Evolutionary conservation across 1,140 invertebrate genomes (phyloP).

Genomic region (Cylas formicarius): DNA sequence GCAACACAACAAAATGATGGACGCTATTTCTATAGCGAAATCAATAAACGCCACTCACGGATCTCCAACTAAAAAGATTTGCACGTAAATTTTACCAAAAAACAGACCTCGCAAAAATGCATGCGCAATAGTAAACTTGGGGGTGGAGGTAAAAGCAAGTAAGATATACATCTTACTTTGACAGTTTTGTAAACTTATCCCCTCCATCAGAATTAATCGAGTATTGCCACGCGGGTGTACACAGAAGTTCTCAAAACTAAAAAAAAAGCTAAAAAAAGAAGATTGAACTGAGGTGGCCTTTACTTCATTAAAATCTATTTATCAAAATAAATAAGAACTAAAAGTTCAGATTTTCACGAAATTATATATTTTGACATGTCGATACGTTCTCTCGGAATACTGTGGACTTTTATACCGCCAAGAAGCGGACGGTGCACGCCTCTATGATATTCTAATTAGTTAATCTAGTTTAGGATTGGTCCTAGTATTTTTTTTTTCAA

Average conservation of each 20-base stretch:
- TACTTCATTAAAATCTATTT: too few relatives aligned
- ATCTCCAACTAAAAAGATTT: conserved; percentile 29
- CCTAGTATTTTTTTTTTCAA: neutral
- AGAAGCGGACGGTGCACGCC: too few relatives aligned
- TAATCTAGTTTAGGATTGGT: too few relatives aligned
- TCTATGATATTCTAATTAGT: too few relatives aligned
- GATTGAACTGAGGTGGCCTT: too few relatives aligned
- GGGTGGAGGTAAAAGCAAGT: conserved; percentile 29
- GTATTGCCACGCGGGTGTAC: neutral
- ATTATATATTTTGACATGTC: too few relatives aligned
- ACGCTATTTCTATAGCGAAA: conserved; percentile 32
- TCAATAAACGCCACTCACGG: conserved; percentile 25
- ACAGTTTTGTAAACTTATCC: conserved; percentile 37
- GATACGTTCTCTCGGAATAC: neutral
- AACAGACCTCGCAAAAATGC: conserved; percentile 24
- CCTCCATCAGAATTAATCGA: conserved; percentile 29
- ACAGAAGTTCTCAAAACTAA: neutral
- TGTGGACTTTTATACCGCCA: neutral
- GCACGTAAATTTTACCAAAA: conserved; percentile 26
- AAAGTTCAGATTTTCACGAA: too few relatives aligned
- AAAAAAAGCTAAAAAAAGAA: neutral
- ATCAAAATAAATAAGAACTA: too few relatives aligned
- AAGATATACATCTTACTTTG: conserved; percentile 25
- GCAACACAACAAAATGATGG: conserved; percentile 37
- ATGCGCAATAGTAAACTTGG: conserved; percentile 38